Conservation (phyloP, 2,888 invertebrate genomes). For the Rhagium mordax region DNA sequence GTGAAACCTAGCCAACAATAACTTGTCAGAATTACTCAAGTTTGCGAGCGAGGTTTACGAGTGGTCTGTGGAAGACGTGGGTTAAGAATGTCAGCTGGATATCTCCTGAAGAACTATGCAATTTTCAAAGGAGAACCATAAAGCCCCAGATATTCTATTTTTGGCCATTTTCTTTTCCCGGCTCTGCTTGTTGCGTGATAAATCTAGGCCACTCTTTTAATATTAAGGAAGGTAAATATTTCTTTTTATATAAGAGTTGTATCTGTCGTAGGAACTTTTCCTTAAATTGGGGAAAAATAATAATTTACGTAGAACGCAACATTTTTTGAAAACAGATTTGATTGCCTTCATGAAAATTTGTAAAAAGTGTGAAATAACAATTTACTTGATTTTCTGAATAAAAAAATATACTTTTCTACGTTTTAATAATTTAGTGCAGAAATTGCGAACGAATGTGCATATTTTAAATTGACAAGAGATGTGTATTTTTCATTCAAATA, state of each 20-base stretch:
- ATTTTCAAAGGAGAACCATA: not conserved
- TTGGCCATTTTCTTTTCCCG: not conserved
- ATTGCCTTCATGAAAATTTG: too few species aligned
- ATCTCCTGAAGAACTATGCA: not conserved
- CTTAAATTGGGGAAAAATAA: too few species aligned
- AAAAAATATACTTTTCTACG: too few species aligned
- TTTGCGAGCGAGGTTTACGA: not conserved
- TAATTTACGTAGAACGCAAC: too few species aligned
- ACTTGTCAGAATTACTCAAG: not conserved
- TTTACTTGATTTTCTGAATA: too few species aligned
- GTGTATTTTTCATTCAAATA: too few species aligned
- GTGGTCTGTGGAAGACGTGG: not conserved
- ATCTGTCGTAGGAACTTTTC: not conserved
- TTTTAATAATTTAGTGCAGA: too few species aligned
- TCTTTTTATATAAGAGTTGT: not conserved
- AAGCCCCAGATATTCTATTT: not conserved
- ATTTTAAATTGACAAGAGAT: too few species aligned
- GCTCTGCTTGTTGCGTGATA: not conserved
- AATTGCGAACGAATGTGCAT: too few species aligned
- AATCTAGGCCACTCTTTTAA: not conserved
- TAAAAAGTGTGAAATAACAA: too few species aligned
- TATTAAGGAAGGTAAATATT: not conserved
- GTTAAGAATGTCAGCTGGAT: not conserved
- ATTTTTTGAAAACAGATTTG: too few species aligned
- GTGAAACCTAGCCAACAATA: not conserved